Base-by-base conservation (phyloP, 2,888 invertebrate species). In the Cryptocheilus praepositus region DNA sequence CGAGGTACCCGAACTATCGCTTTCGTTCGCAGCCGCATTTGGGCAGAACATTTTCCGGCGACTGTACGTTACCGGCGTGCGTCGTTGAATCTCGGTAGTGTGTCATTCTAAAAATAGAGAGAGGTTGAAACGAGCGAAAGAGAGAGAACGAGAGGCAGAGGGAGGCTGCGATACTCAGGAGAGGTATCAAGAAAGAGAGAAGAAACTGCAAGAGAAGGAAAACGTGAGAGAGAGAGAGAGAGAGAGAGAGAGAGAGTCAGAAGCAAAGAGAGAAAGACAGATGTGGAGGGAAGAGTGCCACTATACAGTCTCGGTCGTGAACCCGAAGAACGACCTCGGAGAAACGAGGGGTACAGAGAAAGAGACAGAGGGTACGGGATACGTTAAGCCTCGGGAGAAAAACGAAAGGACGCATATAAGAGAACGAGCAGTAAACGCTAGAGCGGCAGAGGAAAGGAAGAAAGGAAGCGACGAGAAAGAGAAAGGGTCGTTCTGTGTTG, bases 71-170 rank as follows among this genome's bases (percentile, higher is more conserved):
- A 70, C 74, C 70, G 77, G 80, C 78, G 36, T 11, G 83, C 80
- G 71, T 75, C 81, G 84, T 71, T 84, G 82, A 85, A 85, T 86
- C 85, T 82, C 85, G 85, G 80, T 83, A 88, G 85, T 87, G 87
- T 87, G 86, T 87, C 86, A 87, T 84, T 84, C 87, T 83, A 85
- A 84, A 86, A 86, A 86, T 86, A 85, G 78, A 67, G 72, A 59
- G 68, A 77, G 70, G 73, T 76, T 74, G 67, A 71, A 79, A 76
- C 59, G 75, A 63, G 59, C 49, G 58, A 54, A 44, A 70, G 57
- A 45, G 54, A 44, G 58, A 61, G 25, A 52, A 19, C 16, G 22
- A 46, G 59, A 22, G 54, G 45, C n/a, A 15, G 49, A 65, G 61
- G 45, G 36, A 15, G 21, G 36, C 36, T 11, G 36, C 36, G 36